Evolutionary conservation across 2,888 invertebrate genomes (phyloP).

Genomic region (Podabrus alpinus): DNA sequence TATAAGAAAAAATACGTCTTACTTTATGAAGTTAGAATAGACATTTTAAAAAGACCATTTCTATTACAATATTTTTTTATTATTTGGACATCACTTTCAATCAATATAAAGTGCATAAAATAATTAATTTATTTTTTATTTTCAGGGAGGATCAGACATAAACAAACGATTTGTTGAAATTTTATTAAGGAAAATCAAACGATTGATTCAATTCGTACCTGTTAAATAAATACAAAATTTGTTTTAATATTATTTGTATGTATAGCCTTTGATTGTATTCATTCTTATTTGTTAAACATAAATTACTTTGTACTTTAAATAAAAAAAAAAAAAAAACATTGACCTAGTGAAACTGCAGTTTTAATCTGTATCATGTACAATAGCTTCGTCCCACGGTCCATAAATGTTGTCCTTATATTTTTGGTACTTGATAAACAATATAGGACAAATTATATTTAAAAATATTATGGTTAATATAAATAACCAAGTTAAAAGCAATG

Average conservation of each 20-base stretch:
- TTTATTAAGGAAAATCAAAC: slow-evolving; percentile 76
- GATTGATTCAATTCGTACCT: slow-evolving; percentile 77
- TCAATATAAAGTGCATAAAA: not conserved
- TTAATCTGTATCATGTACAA: slow-evolving; percentile 66
- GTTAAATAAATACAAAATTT: slow-evolving; percentile 53
- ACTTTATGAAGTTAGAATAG: too few species aligned
- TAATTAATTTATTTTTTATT: slow-evolving; percentile 30
- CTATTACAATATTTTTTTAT: slow-evolving; percentile 2
- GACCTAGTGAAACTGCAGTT: not conserved
- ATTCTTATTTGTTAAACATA: slow-evolving; percentile 24
- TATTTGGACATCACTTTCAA: not conserved
- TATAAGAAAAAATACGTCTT: too few species aligned
- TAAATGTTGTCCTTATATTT: slow-evolving; percentile 88
- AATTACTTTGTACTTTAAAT: slow-evolving; percentile 15
- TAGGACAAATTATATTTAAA: slow-evolving; percentile 74
- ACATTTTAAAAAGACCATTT: too few species aligned
- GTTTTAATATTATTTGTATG: not conserved
- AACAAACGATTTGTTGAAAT: slow-evolving; percentile 76
- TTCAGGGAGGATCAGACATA: slow-evolving; percentile 65
- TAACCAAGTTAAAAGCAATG: slow-evolving; percentile 62
- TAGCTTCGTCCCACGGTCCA: slow-evolving; percentile 98
- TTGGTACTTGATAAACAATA: slow-evolving; percentile 76
- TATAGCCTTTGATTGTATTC: slow-evolving; percentile 18
- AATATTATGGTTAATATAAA: slow-evolving; percentile 66
- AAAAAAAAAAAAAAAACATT: not conserved